A percentile compares a stretch with the other conserved stretches of the same genome.
phyloP scores from a whole-genome alignment of 2,113 vertebrate genomes.

The Pavo muticus region DNA sequence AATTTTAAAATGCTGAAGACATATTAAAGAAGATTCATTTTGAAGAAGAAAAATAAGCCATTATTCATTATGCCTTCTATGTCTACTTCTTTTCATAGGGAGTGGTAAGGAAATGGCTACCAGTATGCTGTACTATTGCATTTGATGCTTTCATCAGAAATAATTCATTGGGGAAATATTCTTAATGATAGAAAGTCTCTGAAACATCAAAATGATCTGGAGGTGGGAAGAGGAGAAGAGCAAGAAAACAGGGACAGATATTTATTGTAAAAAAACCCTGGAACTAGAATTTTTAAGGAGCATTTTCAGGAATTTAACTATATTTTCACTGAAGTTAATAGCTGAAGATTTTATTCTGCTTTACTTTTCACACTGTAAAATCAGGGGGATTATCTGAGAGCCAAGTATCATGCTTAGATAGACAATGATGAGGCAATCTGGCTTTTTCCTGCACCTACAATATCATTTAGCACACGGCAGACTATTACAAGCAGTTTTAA shows the following conservation, averaged over 20 bases:
- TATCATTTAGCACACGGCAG: background rate
- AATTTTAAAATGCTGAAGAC: background rate
- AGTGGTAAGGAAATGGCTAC: background rate
- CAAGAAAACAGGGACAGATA: background rate
- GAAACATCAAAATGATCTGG: background rate
- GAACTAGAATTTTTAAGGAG: background rate
- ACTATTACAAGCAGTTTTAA: background rate
- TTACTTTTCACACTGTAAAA: background rate
- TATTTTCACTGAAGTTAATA: background rate
- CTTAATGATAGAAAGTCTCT: background rate
- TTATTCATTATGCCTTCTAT: background rate
- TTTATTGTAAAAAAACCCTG: background rate
- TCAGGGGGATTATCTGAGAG: background rate
- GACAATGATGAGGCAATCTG: background rate
- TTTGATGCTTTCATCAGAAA: background rate
- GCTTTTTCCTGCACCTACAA: background rate
- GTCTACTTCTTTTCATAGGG: background rate
- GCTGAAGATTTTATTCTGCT: background rate
- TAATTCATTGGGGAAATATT: background rate
- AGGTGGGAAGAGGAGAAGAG: background rate
- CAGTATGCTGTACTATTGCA: background rate
- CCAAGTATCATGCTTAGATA: background rate
- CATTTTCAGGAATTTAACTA: background rate
- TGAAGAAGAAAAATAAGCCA: background rate
- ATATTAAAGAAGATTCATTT: background rate